Evolutionary conservation across 92 coral and sea anemone genomes (phyloP).

Genomic region (Parazoanthus darwini): DNA sequence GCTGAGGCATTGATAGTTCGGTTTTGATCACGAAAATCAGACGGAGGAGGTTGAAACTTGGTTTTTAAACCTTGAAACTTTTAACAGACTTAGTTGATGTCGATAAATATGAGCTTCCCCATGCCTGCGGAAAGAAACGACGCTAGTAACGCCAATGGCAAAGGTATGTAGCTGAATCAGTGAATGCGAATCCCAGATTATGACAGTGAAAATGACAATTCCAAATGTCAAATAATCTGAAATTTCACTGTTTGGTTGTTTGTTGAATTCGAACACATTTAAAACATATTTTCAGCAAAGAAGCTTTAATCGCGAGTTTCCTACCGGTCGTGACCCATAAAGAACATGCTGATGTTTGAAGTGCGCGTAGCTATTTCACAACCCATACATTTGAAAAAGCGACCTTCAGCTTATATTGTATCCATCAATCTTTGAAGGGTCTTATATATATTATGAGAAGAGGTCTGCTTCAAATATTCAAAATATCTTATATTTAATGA

Average conservation of each 20-base stretch:
- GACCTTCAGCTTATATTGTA: neutral
- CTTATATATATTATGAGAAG: neutral
- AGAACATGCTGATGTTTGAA: too few species aligned
- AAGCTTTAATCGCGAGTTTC: neutral
- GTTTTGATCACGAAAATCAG: neutral
- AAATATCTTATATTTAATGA: neutral
- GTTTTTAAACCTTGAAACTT: neutral
- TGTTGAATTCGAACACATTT: neutral
- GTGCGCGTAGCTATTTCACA: neutral
- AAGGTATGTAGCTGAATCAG: constrained; percentile 42
- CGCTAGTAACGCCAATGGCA: constrained; percentile 51
- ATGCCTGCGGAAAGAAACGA: constrained; percentile 60
- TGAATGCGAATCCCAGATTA: neutral
- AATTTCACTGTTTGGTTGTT: neutral
- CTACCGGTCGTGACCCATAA: neutral
- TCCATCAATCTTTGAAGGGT: neutral
- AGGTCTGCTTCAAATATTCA: neutral
- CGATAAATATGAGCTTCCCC: constrained; percentile 42
- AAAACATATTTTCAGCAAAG: neutral
- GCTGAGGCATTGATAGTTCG: neutral
- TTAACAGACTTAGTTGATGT: neutral
- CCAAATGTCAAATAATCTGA: neutral
- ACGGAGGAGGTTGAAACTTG: neutral
- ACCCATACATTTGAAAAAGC: neutral
- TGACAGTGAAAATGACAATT: neutral